Conservation (phyloP, 2,113 vertebrate genomes). For the Crotalus tigris region DNA sequence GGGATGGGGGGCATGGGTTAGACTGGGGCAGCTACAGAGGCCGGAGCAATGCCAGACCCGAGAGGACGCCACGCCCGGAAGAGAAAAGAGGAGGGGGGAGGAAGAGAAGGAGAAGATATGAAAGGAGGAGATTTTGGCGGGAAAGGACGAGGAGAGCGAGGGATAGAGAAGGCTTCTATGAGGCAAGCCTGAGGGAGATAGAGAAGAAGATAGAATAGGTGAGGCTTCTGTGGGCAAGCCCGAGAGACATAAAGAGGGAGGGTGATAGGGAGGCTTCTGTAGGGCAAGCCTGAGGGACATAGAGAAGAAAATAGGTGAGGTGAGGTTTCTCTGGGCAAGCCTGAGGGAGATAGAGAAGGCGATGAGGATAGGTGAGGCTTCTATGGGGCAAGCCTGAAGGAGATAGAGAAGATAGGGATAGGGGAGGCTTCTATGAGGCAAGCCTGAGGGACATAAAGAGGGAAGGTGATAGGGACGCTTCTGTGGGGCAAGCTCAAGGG, state of each 20-base stretch:
- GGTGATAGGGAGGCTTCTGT: background rate
- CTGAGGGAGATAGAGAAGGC: no score
- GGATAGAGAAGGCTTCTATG: background rate
- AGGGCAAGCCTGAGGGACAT: background rate
- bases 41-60: background rate
- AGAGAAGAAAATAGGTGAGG: background rate
- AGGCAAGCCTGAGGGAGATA: no score
- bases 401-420: no score
- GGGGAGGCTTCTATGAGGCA: no score
- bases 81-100: background rate
- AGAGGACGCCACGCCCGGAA: background rate
- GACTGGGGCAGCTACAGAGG: background rate
- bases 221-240: no score
- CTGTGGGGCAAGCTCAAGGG: background rate
- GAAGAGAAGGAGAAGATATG: no score
- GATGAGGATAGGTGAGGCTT: no score
- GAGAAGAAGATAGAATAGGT: no score
- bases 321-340: background rate
- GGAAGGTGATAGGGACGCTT: no score
- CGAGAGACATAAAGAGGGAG: no score
- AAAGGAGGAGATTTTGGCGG: background rate
- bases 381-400: no score
- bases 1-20: background rate
- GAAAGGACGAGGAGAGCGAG: background rate
- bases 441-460: background rate